Base-by-base conservation (phyloP, 2,797 vertebrate genomes). In the Prunella strophiata region DNA sequence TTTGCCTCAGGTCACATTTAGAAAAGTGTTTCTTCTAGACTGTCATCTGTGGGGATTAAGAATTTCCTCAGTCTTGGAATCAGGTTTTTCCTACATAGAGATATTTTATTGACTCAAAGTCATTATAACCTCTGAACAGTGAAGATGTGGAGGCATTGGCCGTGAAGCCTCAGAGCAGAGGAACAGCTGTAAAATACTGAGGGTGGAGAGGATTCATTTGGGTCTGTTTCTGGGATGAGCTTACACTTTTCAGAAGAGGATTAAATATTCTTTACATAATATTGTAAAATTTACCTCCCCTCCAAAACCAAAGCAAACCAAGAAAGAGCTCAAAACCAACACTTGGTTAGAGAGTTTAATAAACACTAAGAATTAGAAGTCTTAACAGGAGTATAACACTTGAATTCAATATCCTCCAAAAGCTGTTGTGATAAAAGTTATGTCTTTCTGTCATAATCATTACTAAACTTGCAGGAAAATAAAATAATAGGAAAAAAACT, bases 51-150 rank as follows among this genome's bases (percentile, higher is more conserved):
- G 36, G 32, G 45, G 21, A 42, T 75, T 48, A 94, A 70, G 51
- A 58, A 57, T 79, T 87, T 89, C 9, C 50, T 80, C 32, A 82
- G n/a, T 76, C 40, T 48, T 77, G 36, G n/a, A 80, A 47, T 48
- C 1, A 55, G 10, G 5, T 16, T 43, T 55, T 93, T 88, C 58
- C 70, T 66, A 16, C 26, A 42, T 5, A 27, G 18, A 66, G 23
- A 2, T 29, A 62, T 66, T 89, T 88, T 83, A 47, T 51, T 72
- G 47, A 91, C 34, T 94, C 61, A 66, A 76, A 92, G 47, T 32
- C 5, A 2, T 68, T 85, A n/a, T 25, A 54, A 51, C 22, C 20
- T 75, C 42, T 73, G 43, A 72, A 62, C 8, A 58, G 16, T 52
- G 58, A 70, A 75, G 11, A 19, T 61, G 10, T 70, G 22, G 52